phyloP scores from a whole-genome alignment of 2,888 invertebrate species.

The Aspidiotus destructor region DNA sequence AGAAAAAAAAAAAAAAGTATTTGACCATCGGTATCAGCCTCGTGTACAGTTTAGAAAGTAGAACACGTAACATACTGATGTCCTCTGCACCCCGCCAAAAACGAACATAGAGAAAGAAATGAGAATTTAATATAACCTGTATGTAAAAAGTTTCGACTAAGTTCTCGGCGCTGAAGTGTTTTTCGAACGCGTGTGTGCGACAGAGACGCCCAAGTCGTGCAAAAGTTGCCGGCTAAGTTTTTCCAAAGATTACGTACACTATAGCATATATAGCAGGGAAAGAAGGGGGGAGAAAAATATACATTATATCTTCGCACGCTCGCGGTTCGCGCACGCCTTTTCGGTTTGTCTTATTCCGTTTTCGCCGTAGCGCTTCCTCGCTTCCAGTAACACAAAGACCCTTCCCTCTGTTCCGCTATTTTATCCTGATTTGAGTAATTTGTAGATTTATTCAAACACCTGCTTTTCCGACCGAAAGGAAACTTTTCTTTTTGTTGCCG shows the following conservation, averaged over 20 bases:
- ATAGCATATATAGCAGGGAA: too few species aligned
- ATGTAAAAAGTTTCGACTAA: background rate
- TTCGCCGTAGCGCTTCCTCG: background rate
- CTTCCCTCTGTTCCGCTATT: background rate
- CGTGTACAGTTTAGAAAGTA: too few species aligned
- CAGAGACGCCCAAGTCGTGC: background rate
- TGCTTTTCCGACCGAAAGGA: background rate
- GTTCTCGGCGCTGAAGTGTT: background rate
- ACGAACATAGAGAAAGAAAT: background rate
- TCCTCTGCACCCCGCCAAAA: background rate
- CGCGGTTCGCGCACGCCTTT: background rate
- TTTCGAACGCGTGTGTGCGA: background rate
- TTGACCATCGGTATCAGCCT: too few species aligned
- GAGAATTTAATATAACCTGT: constrained; percentile 1
- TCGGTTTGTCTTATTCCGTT: background rate
- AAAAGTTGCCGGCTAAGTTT: constrained; percentile 4
- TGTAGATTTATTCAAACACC: constrained; percentile 4
- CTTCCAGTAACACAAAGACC: background rate
- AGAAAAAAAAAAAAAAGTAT: too few species aligned
- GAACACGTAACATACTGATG: too few species aligned
- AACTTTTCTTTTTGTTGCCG: background rate
- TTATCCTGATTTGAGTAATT: constrained; percentile 1
- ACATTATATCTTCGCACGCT: background rate
- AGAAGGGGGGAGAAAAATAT: too few species aligned
- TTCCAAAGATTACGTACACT: background rate